Evolutionary conservation across 2,888 invertebrate genomes (phyloP), one percentile per base, ranked within the genome.

Genomic region (Nesidiocoris tenuis): DNA sequence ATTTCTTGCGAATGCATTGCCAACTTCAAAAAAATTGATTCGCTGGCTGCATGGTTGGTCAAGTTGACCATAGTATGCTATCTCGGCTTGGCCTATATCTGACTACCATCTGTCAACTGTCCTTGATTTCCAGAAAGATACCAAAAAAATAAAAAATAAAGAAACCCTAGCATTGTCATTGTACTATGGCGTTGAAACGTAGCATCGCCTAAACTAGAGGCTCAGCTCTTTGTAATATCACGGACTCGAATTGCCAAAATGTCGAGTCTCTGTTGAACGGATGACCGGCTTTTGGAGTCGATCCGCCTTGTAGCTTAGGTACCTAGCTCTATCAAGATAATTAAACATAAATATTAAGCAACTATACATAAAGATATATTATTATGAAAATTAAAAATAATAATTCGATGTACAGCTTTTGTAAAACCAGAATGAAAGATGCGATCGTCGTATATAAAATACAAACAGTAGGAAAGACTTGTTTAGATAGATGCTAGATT

Each of bases 31-130:
- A n/a, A n/a, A n/a, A n/a, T n/a, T n/a, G n/a, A n/a, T n/a, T n/a
- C n/a, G n/a, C n/a, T 12, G 39, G 39, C 76, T 77, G 77, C 63
- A 71, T 77, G 77, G 77, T 77, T 76, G 77, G 77, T 77, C 74
- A n/a, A 59, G n/a, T 77, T 64, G 63, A 67, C 17, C 7, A 63
- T 64, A 74, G 70, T 61, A 21, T 74, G 77, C 72, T 72, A 17
- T 61, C 39, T 77, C 57, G 61, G 77, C 77, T 74, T 76, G 77
- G 77, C 77, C 77, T 77, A 77, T 70, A n/a, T n/a, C n/a, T 54
- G 7, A 54, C 16, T 12, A 7, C n/a, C n/a, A n/a, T 39, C 12
- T 56, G 56, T 19, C 23, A 21, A 19, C 68, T 68, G 56, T 67
- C 57, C 22, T 22, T 21, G 59, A 23, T 55, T 39, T 39, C 12